phyloP scores from a whole-genome alignment of 2,113 vertebrate species.

The Sprattus sprattus region DNA sequence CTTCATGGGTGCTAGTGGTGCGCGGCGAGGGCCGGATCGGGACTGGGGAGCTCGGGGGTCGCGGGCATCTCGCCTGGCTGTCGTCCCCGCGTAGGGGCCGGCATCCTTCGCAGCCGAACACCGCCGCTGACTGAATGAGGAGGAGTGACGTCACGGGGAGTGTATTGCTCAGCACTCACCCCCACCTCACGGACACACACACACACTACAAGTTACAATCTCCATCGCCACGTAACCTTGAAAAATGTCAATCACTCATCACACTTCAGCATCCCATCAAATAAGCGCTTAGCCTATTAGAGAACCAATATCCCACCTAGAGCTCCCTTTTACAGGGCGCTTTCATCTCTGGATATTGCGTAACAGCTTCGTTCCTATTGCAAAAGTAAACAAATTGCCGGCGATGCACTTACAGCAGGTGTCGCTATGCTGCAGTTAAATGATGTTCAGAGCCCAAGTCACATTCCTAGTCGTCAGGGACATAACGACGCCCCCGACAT shows the following conservation, averaged over 20 bases:
- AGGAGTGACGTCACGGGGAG: constrained; percentile 52
- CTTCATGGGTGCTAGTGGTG: constrained; percentile 61
- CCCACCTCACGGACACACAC: neutral
- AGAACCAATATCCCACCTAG: neutral
- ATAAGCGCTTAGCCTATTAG: neutral
- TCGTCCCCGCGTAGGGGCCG: constrained; percentile 61
- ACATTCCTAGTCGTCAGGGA: neutral
- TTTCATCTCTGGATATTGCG: neutral
- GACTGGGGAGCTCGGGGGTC: constrained; percentile 35
- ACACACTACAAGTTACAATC: neutral
- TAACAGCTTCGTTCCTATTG: neutral
- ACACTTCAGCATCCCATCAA: neutral
- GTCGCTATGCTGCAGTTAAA: neutral
- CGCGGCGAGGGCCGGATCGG: constrained; percentile 32
- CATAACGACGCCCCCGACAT: neutral
- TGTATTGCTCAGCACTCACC: constrained; percentile 9
- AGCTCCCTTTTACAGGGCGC: neutral
- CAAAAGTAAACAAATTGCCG: constrained; percentile 6
- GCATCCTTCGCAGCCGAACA: constrained; percentile 66
- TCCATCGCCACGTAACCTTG: neutral
- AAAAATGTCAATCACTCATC: neutral
- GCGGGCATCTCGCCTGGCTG: constrained; percentile 57
- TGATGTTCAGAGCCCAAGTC: neutral
- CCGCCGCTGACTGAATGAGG: constrained; percentile 43
- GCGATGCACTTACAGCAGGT: neutral